phyloP scores from a whole-genome alignment of 2,888 invertebrate genomes.

The Tenodera sinensis region DNA sequence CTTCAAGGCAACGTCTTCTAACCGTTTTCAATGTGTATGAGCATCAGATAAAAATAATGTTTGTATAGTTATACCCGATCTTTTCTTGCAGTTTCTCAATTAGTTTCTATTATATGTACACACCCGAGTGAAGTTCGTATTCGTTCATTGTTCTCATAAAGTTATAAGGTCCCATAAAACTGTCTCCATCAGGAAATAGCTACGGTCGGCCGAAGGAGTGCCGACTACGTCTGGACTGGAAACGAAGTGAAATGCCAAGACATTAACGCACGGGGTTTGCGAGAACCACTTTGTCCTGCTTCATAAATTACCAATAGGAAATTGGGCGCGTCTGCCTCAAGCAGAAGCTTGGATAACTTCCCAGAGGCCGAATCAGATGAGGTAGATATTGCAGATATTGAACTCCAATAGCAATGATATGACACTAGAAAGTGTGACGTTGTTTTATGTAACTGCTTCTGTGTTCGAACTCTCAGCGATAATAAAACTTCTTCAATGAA shows the following conservation, averaged over 20 bases:
- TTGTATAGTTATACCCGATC: not conserved
- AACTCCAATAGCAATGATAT: not conserved
- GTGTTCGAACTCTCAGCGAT: not conserved
- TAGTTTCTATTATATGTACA: not conserved
- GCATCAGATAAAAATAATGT: not conserved
- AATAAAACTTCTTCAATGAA: not conserved
- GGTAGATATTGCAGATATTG: not conserved
- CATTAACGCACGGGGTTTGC: not conserved
- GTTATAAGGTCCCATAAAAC: not conserved
- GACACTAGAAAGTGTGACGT: not conserved
- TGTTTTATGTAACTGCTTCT: not conserved
- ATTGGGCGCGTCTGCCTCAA: not conserved
- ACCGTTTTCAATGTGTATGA: too few species aligned
- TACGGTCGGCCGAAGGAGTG: not conserved
- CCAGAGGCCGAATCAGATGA: not conserved
- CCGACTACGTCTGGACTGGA: not conserved
- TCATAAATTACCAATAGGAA: not conserved
- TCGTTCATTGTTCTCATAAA: not conserved
- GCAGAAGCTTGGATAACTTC: not conserved
- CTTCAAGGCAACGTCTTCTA: too few species aligned
- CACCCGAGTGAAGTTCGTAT: not conserved
- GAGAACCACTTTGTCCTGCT: not conserved
- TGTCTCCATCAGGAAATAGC: not conserved
- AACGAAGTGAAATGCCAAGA: not conserved
- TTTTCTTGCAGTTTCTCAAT: not conserved